Conservation (phyloP, 2,113 vertebrate species). For the Dicrurus megarhynchus region DNA sequence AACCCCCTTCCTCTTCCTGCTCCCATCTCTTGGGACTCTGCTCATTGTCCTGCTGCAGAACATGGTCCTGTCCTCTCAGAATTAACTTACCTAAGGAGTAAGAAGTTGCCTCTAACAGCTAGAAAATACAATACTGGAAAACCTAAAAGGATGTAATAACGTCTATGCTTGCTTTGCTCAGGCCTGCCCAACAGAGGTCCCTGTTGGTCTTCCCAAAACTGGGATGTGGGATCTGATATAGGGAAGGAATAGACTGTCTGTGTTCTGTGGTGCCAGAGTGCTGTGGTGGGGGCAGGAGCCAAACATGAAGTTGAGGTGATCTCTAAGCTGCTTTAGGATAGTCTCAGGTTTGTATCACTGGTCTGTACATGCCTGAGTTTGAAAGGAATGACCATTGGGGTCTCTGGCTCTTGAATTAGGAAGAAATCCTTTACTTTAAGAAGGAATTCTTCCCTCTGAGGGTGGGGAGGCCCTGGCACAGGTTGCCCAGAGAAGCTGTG, state of each 20-base stretch:
- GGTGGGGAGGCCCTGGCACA: background rate
- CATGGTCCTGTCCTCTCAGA: background rate
- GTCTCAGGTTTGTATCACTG: background rate
- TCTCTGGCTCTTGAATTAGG: background rate
- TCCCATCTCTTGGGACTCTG: background rate
- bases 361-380: background rate
- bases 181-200: constrained; percentile 11
- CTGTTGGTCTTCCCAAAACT: background rate
- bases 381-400: background rate
- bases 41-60: background rate
- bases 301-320: background rate
- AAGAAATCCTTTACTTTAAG: background rate
- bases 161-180: background rate
- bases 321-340: background rate
- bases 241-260: background rate
- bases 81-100: background rate
- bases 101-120: background rate
- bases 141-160: background rate
- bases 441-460: background rate
- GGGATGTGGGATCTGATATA: background rate
- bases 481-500: background rate
- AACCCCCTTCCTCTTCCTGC: background rate
- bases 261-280: background rate
- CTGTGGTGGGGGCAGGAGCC: background rate
- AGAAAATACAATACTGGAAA: background rate